Base-by-base conservation (phyloP, 2,113 vertebrate species). In the Rousettus leschenaultii region DNA sequence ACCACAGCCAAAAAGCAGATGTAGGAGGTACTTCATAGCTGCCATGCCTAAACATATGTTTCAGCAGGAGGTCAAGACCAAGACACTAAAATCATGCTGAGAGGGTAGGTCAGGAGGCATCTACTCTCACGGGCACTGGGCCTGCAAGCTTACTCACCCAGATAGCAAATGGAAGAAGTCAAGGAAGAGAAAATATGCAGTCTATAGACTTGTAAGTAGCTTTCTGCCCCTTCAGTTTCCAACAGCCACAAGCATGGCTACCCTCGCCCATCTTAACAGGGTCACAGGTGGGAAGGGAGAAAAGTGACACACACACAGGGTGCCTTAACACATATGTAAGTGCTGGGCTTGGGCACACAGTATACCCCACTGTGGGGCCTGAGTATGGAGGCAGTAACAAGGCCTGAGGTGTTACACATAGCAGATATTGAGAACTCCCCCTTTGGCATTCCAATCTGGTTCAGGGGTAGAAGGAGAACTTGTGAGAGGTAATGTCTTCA, bases 1-100 rank as follows among this genome's bases (percentile, higher is more conserved):
- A 95, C 92, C 94, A 95, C 79, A 92, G 97, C 77, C 93, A 95
- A 82, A 94, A 95, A 97, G 92, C 90, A 95, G 84, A 83, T 59
- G 84, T 18, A 86, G 92, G 96, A 90, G 94, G 95, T 35, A 43
- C 94, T 82, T 89, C 73, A 24, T 11, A 94, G 89, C 70, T 91
- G 89, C 92, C 93, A 68, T 24, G 63, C 83, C 92, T 86, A 63
- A n/a, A 70, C 71, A 65, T 26, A 8, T 8, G 14, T 53, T 88
- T 89, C 91, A 91, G 92, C 91, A 73, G 65, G 78, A 86, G 84
- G 85, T 59, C 89, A 80, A 61, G 82, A 87, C 89, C 90, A 74
- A n/a, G 83, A 82, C 61, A 68, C 83, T 19, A 26, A 6, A 45
- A 14, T 33, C 6, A n/a, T 55, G 63, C 57, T 4, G 51, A 89